Base-by-base conservation (phyloP, 2,888 invertebrate species). In the Melanargia galathea region DNA sequence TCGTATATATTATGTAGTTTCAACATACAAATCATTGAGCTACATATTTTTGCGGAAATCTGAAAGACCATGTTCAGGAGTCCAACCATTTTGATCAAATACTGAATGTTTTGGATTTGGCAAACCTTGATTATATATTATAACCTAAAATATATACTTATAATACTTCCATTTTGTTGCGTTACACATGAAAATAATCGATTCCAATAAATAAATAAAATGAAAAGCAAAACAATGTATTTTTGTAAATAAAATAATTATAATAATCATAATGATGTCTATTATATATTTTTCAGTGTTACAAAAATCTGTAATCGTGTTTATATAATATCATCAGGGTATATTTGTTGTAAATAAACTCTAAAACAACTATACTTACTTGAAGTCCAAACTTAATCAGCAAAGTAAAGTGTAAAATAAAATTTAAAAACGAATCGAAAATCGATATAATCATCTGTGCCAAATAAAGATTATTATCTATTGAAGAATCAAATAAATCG, bases 201-300 rank as follows among this genome's bases (percentile, higher is more conserved):
- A 71, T 69, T 75, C 65, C 69, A 70, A 68, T 10, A 2, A 40
- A 24, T n/a, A n/a, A n/a, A n/a, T n/a, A n/a, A n/a, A 40, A 24
- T 38, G 1, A 52, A 67, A 66, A 56, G 49, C 49, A 57, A 60
- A 40, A 22, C 48, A 20, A 70, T 70, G 72, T 74, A 74, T 73
- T 74, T 73, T 74, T 73, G 74, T 74, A 72, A 65, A 73, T 72
- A 72, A 63, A 64, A 66, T 43, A 6, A 43, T 46, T 18, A 22
- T 20, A 2, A 11, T 43, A 43, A 43, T 18, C 43, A 55, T 33
- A 59, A 30, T 63, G 60, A 45, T 45, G 3, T 4, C 62, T 40
- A 61, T 26, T 58, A 62, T 67, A 38, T 58, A 38, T 58, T 58
- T 48, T 60, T 63, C 49, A 63, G 46, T 54, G 38, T 61, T 45